Evolutionary conservation across 2,113 vertebrate genomes (phyloP).

Genomic region (Bambusicola thoracicus): DNA sequence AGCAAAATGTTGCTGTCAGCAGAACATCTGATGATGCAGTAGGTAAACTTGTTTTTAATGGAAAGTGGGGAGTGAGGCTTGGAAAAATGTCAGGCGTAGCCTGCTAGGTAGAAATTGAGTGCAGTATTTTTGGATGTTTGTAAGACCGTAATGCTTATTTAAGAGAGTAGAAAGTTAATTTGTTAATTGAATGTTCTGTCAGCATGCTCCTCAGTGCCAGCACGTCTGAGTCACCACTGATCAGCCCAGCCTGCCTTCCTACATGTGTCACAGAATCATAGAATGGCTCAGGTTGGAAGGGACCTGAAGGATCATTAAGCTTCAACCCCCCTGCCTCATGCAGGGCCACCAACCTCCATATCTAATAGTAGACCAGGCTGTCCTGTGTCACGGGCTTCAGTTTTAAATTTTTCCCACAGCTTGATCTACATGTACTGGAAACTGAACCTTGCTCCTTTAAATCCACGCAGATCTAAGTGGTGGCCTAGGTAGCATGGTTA

Average conservation of each 20-base stretch:
- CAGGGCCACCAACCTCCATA: no score
- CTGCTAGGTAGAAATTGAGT: background rate
- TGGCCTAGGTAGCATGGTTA: background rate
- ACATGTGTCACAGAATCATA: background rate
- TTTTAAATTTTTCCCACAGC: background rate
- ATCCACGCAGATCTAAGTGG: background rate
- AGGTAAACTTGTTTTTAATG: constrained; percentile 49
- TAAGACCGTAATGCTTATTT: constrained; percentile 39
- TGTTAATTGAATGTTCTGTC: constrained; percentile 61
- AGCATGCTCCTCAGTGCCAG: constrained; percentile 41
- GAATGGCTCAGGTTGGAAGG: no score
- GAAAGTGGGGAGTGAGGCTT: constrained; percentile 16
- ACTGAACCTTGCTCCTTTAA: background rate
- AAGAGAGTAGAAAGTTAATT: constrained; percentile 50
- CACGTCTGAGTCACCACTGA: constrained; percentile 44
- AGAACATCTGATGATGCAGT: constrained; percentile 25
- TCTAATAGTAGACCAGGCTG: no score
- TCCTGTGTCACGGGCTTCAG: background rate
- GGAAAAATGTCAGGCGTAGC: constrained; percentile 3
- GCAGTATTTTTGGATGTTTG: constrained; percentile 8
- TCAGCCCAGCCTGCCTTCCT: constrained; percentile 21
- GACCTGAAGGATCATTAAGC: no score
- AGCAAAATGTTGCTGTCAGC: constrained; percentile 43
- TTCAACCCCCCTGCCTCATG: no score
- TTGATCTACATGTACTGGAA: background rate